Conservation (phyloP, 2,113 vertebrate species). For the Sphaerodactylus townsendi region DNA sequence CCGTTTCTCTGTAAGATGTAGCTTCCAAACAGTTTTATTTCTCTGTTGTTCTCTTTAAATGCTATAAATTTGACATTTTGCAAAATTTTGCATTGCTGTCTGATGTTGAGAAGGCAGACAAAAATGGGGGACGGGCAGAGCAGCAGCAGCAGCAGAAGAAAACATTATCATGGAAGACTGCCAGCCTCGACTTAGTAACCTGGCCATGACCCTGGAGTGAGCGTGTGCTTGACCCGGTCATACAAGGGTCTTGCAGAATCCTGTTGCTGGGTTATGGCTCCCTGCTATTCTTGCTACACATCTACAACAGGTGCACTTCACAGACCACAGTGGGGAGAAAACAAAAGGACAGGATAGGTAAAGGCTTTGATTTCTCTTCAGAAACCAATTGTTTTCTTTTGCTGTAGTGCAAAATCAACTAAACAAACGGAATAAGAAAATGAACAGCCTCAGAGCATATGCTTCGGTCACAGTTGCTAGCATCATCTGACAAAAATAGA, state of each 20-base stretch:
- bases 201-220: constrained; percentile 76
- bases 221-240: constrained; percentile 77
- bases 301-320: constrained; percentile 75
- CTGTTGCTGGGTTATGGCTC: constrained; percentile 69
- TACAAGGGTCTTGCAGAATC: constrained; percentile 63
- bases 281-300: constrained; percentile 71
- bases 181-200: constrained; percentile 80
- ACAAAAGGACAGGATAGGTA: constrained; percentile 48
- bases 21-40: constrained; percentile 60
- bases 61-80: not conserved
- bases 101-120: constrained; percentile 54
- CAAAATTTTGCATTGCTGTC: not conserved
- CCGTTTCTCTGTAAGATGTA: constrained; percentile 64
- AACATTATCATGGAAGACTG: constrained; percentile 63
- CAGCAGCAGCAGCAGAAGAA: constrained; percentile 65
- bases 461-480: too few species aligned
- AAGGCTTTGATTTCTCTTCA: constrained; percentile 51
- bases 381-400: too few species aligned
- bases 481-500: not conserved
- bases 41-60: not conserved
- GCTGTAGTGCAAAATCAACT: too few species aligned
- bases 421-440: not conserved
- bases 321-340: constrained; percentile 48
- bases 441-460: not conserved
- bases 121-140: constrained; percentile 40